Evolutionary conservation across 2,113 vertebrate species (phyloP), one percentile per base, ranked within the genome.

Genomic region (Epinephelus lanceolatus): DNA sequence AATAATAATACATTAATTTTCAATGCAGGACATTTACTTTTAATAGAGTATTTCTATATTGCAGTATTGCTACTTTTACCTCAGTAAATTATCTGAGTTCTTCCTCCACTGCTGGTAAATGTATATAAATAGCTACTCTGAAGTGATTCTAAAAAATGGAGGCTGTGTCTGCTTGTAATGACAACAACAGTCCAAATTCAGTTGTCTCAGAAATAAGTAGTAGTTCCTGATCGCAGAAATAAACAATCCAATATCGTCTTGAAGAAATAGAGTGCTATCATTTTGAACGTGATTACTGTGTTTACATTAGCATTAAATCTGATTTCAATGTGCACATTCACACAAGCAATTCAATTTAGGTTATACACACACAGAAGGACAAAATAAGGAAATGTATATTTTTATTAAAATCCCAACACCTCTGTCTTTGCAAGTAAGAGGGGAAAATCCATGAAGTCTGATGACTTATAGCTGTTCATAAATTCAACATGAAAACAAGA

Each of bases 401-500:
- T 55, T 27, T 7, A 25, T 42, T 8, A 6, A 74, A 37, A 59
- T 75, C 11, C 59, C 37, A 52, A 47, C 47, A 61, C 19, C 13
- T 49, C 18, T 14, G 15, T 80, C 53, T 72, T 57, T 78, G 40
- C 51, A 33, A 51, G 17, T 27, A 4, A 0, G 23, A 78, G 18
- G 51, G 3, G 40, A 51, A 78, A 68, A 30, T 19, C 0, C 6
- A 57, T 23, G 19, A 52, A 77, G 19, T 57, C 23, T 45, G 17
- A 61, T 0, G 3, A 42, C 60, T 77, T 74, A 45, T 55, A 52
- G 47, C 49, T 59, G 69, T 47, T 60, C 19, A 75, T 49, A 81
- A 75, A 71, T 65, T 81, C 49, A 72, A 69, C 51, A 70, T 14
- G 13, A 55, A 61, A 63, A 80, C 55, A 67, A 69, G 62, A 70